These are phyloP conservation scores for Sparidentex hasta DNA, from an alignment of 2,797 vertebrate genomes.

Conservation along the genomic window DNA sequence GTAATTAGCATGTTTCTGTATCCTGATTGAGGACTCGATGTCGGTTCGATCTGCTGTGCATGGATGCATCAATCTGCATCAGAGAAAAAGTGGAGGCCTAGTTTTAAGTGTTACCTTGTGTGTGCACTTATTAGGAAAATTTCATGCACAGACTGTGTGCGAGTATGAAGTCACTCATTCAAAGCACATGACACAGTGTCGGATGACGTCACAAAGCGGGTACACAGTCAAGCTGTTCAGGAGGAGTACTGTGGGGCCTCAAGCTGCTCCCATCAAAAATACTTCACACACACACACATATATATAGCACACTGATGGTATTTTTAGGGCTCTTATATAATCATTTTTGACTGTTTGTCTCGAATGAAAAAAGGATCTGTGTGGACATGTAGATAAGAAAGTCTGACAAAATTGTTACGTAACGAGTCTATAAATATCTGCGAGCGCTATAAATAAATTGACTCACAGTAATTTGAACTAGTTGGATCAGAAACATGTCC, in stretches of 20 bases:
- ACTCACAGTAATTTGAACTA: constrained; percentile 38
- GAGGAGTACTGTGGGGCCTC: constrained; percentile 16
- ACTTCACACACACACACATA: constrained; percentile 38
- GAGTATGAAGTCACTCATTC: background rate
- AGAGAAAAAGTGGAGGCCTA: background rate
- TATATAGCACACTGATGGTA: constrained; percentile 57
- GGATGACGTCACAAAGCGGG: constrained; percentile 12
- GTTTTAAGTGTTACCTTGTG: background rate
- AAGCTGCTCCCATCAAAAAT: constrained; percentile 51
- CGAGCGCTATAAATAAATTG: constrained; percentile 68
- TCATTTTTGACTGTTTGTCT: constrained; percentile 54
- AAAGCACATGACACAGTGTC: constrained; percentile 3
- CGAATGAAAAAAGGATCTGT: constrained; percentile 44
- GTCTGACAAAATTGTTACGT: constrained; percentile 67
- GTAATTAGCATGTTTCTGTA: background rate
- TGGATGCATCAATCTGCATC: background rate
- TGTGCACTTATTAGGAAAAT: background rate
- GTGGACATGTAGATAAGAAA: constrained; percentile 60
- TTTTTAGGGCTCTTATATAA: constrained; percentile 74
- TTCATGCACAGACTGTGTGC: background rate
- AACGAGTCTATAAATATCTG: constrained; percentile 72
- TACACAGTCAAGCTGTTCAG: constrained; percentile 36
- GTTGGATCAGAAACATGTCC: constrained; percentile 40
- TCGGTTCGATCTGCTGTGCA: background rate
- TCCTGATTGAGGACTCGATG: background rate